A percentile compares a stretch with the other conserved stretches of the same genome.
phyloP scores from a whole-genome alignment of 1,140 invertebrate species.

The Sinella curviseta region DNA sequence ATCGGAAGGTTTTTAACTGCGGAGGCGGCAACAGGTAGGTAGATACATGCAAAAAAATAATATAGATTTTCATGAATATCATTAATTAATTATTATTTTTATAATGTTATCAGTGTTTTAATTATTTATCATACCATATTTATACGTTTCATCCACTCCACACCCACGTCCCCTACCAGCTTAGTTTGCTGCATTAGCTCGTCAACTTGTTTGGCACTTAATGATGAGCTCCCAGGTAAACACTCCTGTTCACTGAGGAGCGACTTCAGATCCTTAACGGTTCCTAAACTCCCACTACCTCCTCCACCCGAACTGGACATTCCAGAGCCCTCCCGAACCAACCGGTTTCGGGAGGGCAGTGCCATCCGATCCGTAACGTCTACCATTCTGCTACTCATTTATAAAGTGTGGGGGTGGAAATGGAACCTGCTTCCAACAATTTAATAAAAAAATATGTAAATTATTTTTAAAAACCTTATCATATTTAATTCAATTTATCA shows the following conservation, averaged over 20 bases:
- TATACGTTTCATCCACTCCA: conserved; percentile 44
- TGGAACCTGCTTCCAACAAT: no score
- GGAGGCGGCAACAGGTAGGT: not conserved
- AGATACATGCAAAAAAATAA: not conserved
- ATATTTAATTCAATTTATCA: no score
- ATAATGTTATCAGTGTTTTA: no score
- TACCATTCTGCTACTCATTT: conserved; percentile 27
- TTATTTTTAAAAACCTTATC: no score
- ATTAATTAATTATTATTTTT: no score
- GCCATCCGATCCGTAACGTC: conserved; percentile 37
- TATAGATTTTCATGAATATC: no score
- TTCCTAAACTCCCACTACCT: not conserved
- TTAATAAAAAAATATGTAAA: no score
- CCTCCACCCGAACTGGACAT: not conserved
- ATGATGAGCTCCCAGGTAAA: conserved; percentile 36
- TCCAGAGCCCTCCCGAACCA: not conserved
- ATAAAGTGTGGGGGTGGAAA: no score
- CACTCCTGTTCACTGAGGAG: conserved; percentile 21
- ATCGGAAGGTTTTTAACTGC: conserved; percentile 48
- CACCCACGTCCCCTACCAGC: conserved; percentile 39
- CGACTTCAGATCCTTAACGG: conserved; percentile 4
- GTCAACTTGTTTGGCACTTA: conserved; percentile 45
- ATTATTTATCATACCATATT: no score
- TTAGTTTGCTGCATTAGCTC: conserved; percentile 47
- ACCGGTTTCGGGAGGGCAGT: conserved; percentile 20